Percentiles rank a stretch among this genome's conserved stretches.
Evolutionary conservation across 1,140 invertebrate genomes (phyloP).

Genomic region (Aplysia californica): DNA sequence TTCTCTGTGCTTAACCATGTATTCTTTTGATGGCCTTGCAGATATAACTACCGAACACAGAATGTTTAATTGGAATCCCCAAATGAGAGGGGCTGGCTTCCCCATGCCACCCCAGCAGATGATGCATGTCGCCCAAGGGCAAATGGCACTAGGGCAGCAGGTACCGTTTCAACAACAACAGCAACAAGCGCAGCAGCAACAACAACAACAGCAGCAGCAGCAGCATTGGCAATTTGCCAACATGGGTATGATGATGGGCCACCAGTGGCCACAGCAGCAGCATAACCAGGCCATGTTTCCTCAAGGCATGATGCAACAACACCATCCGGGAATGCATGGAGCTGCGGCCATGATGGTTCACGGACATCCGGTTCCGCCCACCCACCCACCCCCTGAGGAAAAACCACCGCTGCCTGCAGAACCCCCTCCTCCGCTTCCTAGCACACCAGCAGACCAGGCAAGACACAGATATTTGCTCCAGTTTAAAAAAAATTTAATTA

Average conservation of each 20-base stretch:
- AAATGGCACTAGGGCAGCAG: background rate
- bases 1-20: too few species aligned
- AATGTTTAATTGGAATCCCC: slow-evolving; percentile 28
- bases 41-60: too few species aligned
- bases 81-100: slow-evolving; percentile 9
- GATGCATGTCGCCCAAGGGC: background rate
- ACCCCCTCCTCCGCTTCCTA: slow-evolving; percentile 13
- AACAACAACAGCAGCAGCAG: background rate
- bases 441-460: background rate
- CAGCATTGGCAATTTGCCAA: background rate
- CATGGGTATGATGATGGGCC: slow-evolving; percentile 22
- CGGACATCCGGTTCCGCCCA: background rate
- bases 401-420: slow-evolving; percentile 15
- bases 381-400: slow-evolving; percentile 5
- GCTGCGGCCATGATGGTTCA: slow-evolving; percentile 10
- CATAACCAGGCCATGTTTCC: background rate
- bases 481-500: background rate
- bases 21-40: too few species aligned
- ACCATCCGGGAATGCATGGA: background rate
- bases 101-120: background rate
- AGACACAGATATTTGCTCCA: background rate
- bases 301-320: background rate
- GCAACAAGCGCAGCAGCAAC: too few species aligned
- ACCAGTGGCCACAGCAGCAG: background rate
- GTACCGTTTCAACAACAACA: background rate